Base-by-base conservation (phyloP, 2,888 invertebrate species). In the Scrobipalpa atriplicella region DNA sequence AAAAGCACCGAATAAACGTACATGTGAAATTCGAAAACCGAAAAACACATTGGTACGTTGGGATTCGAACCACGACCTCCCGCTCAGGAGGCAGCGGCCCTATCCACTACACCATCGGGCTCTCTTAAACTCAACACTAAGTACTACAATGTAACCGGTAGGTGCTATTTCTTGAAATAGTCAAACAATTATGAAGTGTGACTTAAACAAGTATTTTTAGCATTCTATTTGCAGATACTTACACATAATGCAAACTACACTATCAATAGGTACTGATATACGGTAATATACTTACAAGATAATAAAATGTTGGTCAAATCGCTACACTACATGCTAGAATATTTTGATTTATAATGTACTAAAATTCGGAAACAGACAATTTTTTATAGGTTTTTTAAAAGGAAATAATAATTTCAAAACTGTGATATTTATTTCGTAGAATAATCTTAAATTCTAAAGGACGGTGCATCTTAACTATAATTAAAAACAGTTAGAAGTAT, bases 311-410 rank as follows among this genome's bases (percentile, higher is more conserved):
- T 56, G 56, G 56, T 56, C 56, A 56, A 13, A 56, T 56, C n/a
- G 3, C 56, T 56, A 36, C 56, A 29, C 56, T 18, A 56, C 19
- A 36, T 16, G 11, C 54, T 21, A 18, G 29, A 56, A 21, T 18
- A 16, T 2, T 29, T 19, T 29, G 5, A n/a, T 19, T 19, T 19
- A 7, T 10, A 5, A 10, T 1, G 8, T 19, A 29, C 56, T 56
- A 29, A 56, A 56, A 56, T 56, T 56, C 29, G 36, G 56, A 52
- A 52, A 52, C 52, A 52, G 52, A 52, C 52, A 52, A 52, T 10
- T 18, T 52, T 18, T 21, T 19, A 52, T 10, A 10, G 52, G 18
- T 9, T 52, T 19, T 52, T 19, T 19, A 18, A 29, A 29, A 29
- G 29, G 29, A 29, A 29, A 29, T 29, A 5, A 29, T 29, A 29